Conservation (phyloP, 2,888 invertebrate species). For the Prenolepis imparis region DNA sequence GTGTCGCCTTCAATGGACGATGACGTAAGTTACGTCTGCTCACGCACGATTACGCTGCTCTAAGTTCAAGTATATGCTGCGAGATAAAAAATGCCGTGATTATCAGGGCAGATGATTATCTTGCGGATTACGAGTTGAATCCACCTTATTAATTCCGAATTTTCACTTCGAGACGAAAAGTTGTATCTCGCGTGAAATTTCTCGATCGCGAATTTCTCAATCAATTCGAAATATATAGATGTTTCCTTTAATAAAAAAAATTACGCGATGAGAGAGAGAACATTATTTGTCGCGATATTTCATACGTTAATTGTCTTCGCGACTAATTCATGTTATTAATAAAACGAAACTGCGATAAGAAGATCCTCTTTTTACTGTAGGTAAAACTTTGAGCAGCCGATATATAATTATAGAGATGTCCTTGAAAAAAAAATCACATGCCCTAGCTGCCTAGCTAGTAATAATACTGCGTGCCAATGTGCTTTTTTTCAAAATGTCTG, state of each 20-base stretch:
- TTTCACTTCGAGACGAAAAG: background rate
- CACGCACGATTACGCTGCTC: constrained; percentile 49
- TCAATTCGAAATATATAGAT: background rate
- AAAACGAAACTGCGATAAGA: background rate
- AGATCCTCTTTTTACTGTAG: background rate
- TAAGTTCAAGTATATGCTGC: constrained; percentile 37
- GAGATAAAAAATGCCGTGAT: background rate
- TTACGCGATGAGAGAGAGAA: too few species aligned
- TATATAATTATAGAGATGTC: background rate
- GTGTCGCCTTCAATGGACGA: constrained; percentile 51
- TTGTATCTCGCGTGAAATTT: background rate
- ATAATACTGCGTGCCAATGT: background rate
- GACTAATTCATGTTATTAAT: background rate
- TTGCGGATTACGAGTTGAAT: background rate
- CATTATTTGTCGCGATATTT: background rate
- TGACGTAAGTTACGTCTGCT: constrained; percentile 57
- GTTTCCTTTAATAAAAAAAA: background rate
- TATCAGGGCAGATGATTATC: background rate
- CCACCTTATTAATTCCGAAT: background rate
- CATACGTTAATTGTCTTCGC: background rate
- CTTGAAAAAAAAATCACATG: constrained; percentile 6
- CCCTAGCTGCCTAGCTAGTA: too few species aligned
- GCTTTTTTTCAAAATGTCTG: background rate
- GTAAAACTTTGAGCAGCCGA: background rate
- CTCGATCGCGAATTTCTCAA: background rate